phyloP scores from a whole-genome alignment of 2,888 invertebrate genomes.

The Xestia rhomboidea region DNA sequence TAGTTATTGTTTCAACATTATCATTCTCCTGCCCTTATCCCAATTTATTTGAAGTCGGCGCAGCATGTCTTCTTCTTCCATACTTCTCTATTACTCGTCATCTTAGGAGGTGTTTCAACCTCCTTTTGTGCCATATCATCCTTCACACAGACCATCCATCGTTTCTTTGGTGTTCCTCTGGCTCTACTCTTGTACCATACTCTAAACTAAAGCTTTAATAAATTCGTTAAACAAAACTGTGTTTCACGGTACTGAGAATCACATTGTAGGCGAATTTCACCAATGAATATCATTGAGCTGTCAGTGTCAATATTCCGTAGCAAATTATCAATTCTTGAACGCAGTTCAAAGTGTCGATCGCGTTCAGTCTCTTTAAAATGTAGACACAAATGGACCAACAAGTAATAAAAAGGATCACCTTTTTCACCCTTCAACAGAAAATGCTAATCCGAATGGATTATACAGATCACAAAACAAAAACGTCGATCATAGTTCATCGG shows the following conservation, averaged over 20 bases:
- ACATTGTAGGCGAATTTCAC: not conserved
- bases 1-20: too few species aligned
- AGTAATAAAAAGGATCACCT: not conserved
- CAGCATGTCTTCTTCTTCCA: too few species aligned
- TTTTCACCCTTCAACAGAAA: not conserved
- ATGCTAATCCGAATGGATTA: not conserved
- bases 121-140: too few species aligned
- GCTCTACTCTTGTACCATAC: too few species aligned
- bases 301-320: not conserved
- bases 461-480: slow-evolving; percentile 10
- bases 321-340: not conserved
- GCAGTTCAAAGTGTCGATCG: not conserved
- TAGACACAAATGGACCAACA: not conserved
- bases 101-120: too few species aligned
- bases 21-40: too few species aligned
- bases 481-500: slow-evolving; percentile 44
- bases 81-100: too few species aligned
- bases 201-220: too few species aligned
- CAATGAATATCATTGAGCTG: not conserved
- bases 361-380: not conserved
- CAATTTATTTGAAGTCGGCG: too few species aligned
- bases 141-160: too few species aligned
- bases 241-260: not conserved
- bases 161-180: too few species aligned
- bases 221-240: not conserved